Evolutionary conservation across 2,113 vertebrate genomes (phyloP), one percentile per base, ranked within the genome.

Genomic region (Campylomormyrus numenius): DNA sequence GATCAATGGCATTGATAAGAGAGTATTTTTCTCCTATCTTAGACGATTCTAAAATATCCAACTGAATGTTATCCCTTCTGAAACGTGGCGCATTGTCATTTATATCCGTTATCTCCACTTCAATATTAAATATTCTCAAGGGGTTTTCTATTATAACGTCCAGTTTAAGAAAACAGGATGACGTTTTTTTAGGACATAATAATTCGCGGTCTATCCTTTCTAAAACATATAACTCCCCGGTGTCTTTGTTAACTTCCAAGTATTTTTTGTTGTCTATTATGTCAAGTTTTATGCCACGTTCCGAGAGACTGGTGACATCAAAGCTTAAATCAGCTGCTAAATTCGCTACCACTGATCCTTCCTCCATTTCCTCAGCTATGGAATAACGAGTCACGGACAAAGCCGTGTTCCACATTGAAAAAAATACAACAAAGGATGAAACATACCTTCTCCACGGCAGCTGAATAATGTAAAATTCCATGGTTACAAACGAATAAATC

Each of bases 1-100:
- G 95, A 92, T 96, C 96, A 89, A 96, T 94, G 2, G 96, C 96
- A 90, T 96, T 96, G 17, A 94, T 96, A 93, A 97, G 91, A 0
- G 96, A 96, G 90, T 97, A 97, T 13, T 95, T 94, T 92, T 96
- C 92, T 2, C 97, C 97, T 35, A 94, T 94, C 91, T 92, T 92
- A 77, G 95, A 94, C 87, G 95, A 94, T 93, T 97, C 94, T 39
- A 96, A 96, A 84, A 97, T 93, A 91, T 97, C 97, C 92, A 97
- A 90, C 3, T 95, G 94, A 93, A 97, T 96, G 87, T 96, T 95
- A 91, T 94, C 94, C 3, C 95, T 93, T 88, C 96, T 94, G 87
- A 96, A 96, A 91, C 95, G 93, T 0, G 96, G 96, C 90, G 95
- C 95, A 91, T 96, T 96, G 92, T 77, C 70, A 77, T 77, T 77